These are phyloP conservation scores for Mustelus asterias DNA, from an alignment of 2,113 vertebrate species.

Conservation along the genomic window DNA sequence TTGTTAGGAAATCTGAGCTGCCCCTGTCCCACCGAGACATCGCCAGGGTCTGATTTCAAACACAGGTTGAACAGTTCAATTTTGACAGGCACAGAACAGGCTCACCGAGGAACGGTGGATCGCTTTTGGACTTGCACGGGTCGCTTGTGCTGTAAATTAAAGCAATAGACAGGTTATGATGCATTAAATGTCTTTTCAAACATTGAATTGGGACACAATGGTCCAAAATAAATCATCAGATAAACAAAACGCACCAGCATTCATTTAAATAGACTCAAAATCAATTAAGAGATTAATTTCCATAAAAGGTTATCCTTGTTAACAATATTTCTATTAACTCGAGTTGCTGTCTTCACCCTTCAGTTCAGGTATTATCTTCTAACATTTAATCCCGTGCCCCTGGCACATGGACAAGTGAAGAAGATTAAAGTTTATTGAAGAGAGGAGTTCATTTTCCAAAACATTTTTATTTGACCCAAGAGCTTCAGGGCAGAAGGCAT, in stretches of 20 bases:
- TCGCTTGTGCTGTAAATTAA: not conserved
- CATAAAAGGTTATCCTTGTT: not conserved
- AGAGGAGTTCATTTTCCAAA: slow-evolving; percentile 18
- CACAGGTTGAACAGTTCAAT: not conserved
- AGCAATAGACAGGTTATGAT: not conserved
- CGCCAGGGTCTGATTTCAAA: slow-evolving; percentile 25
- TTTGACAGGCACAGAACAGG: not conserved
- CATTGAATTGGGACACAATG: not conserved
- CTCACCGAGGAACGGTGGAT: not conserved
- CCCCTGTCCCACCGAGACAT: not conserved
- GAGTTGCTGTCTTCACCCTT: not conserved
- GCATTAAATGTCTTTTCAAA: not conserved
- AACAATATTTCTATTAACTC: not conserved
- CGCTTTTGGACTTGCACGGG: not conserved
- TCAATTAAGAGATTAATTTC: slow-evolving; percentile 3
- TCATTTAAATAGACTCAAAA: not conserved
- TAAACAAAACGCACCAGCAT: not conserved
- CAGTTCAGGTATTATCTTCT: not conserved
- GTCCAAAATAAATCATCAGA: not conserved
- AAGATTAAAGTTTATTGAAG: slow-evolving; percentile 35
- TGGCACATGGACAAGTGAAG: not conserved
- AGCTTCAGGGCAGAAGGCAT: not conserved
- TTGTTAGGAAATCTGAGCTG: slow-evolving; percentile 34
- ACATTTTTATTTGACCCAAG: not conserved
- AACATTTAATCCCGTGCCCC: not conserved